Conservation (phyloP, 2,888 invertebrate genomes). For the Crocallis elinguaria region DNA sequence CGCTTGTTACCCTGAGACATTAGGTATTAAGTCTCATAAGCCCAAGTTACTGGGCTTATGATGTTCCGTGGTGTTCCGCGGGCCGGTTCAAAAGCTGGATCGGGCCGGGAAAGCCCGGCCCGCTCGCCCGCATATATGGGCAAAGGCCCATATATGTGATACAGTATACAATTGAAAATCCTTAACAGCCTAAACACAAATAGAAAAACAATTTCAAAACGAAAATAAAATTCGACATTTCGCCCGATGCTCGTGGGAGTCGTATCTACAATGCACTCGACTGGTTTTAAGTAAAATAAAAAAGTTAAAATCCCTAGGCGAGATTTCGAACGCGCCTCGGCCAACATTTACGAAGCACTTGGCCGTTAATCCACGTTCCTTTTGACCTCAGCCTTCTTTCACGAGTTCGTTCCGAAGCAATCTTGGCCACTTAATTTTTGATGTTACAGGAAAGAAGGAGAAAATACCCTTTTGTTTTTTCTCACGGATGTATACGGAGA, state of each 20-base stretch:
- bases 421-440: slow-evolving; percentile 30
- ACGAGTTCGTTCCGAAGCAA: slow-evolving; percentile 27
- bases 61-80: too few species aligned
- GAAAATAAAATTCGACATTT: too few species aligned
- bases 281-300: slow-evolving; percentile 18
- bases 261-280: slow-evolving; percentile 17
- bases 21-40: too few species aligned
- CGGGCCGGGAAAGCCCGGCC: too few species aligned
- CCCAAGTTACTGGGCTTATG: too few species aligned
- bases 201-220: background rate
- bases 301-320: slow-evolving; percentile 15
- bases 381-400: slow-evolving; percentile 34
- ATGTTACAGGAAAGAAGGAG: slow-evolving; percentile 7
- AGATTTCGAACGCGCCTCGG: slow-evolving; percentile 21
- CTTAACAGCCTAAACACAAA: background rate
- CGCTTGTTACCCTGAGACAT: too few species aligned
- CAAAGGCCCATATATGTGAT: too few species aligned
- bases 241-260: slow-evolving; percentile 13
- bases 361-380: slow-evolving; percentile 36
- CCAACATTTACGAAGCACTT: slow-evolving; percentile 45
- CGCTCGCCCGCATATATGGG: too few species aligned
- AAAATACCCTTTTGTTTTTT: background rate
- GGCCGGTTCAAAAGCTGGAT: too few species aligned
- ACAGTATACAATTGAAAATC: background rate
- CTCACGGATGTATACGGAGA: too few species aligned